Conservation (phyloP, 2,113 vertebrate genomes). For the Hippotragus niger region DNA sequence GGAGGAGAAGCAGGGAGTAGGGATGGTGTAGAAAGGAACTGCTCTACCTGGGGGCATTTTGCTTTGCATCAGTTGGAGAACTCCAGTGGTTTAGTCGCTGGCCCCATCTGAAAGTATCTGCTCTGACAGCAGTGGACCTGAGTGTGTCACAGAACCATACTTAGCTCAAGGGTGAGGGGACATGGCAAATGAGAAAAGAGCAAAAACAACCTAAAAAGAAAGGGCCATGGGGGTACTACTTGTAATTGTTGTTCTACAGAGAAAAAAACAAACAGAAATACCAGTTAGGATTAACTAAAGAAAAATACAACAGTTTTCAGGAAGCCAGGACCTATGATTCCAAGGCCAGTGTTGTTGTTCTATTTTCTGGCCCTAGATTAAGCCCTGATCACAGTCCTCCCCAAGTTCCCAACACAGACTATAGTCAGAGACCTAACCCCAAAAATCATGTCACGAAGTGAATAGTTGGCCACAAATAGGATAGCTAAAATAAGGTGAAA, state of each 20-base stretch:
- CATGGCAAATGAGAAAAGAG: not conserved
- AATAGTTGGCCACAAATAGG: not conserved
- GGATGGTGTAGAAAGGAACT: not conserved
- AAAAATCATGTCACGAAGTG: not conserved
- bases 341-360: not conserved
- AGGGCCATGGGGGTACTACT: not conserved
- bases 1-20: not conserved
- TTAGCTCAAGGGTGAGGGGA: not conserved
- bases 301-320: slow-evolving; percentile 20
- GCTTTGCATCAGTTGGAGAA: not conserved
- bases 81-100: not conserved
- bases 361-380: not conserved
- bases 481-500: not conserved
- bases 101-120: not conserved
- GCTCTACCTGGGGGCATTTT: not conserved
- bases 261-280: not conserved
- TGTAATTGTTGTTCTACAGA: not conserved
- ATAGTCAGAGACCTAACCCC: not conserved
- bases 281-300: not conserved
- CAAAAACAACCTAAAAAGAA: not conserved
- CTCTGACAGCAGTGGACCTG: not conserved
- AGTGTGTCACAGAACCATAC: not conserved
- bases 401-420: not conserved
- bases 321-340: not conserved
- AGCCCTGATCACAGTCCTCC: not conserved